A percentile compares a stretch with the other conserved stretches of the same genome.
Conservation (phyloP, 1,140 invertebrate species). For the Zeugodacus cucurbitae region DNA sequence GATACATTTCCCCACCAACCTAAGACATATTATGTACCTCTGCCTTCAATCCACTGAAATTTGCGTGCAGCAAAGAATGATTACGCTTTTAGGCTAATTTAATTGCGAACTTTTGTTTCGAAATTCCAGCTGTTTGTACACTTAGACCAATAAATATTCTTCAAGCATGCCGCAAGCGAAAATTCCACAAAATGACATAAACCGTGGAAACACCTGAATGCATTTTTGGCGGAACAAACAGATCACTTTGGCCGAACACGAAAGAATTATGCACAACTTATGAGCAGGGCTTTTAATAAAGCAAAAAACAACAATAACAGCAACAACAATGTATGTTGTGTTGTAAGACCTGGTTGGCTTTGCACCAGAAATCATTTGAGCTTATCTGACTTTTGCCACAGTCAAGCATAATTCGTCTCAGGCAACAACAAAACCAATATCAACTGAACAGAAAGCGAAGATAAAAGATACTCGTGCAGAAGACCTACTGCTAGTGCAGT, state of each 20-base stretch:
- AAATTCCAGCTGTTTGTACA: background rate
- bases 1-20: too few species aligned
- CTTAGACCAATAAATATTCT: background rate
- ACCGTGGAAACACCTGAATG: background rate
- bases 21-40: too few species aligned
- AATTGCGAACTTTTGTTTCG: background rate
- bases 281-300: background rate
- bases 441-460: background rate
- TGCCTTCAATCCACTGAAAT: too few species aligned
- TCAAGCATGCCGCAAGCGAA: background rate
- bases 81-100: background rate
- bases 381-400: slow-evolving; percentile 26
- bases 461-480: background rate
- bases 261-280: slow-evolving; percentile 24
- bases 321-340: background rate
- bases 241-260: background rate
- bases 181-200: slow-evolving; percentile 35
- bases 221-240: background rate
- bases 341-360: background rate
- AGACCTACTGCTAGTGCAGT: background rate
- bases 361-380: slow-evolving; percentile 25
- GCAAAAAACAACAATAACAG: background rate
- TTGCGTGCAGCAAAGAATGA: background rate
- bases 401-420: slow-evolving; percentile 24
- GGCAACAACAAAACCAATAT: background rate